A percentile compares a stretch with the other conserved stretches of the same genome.
These are phyloP conservation scores for Petaurus breviceps DNA, from an alignment of 2,113 vertebrate species.

Conservation along the genomic window DNA sequence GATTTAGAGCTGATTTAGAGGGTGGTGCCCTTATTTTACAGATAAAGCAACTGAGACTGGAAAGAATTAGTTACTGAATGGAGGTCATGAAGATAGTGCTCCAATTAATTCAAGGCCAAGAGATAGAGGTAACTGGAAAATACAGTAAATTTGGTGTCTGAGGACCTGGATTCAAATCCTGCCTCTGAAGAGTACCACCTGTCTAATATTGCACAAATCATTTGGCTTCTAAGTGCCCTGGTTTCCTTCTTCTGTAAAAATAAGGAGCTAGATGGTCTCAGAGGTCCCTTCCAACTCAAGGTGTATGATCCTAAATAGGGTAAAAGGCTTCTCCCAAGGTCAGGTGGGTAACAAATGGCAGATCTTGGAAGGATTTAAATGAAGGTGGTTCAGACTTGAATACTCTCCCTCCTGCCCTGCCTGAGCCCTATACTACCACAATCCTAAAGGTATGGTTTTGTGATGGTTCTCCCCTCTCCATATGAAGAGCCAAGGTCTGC, in stretches of 20 bases:
- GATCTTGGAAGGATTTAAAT: background rate
- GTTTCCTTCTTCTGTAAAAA: conserved; percentile 12
- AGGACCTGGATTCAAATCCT: background rate
- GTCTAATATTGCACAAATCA: background rate
- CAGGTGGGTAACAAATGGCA: background rate
- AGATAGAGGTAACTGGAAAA: background rate
- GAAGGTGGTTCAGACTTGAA: background rate
- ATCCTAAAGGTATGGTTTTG: background rate
- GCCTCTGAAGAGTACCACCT: background rate
- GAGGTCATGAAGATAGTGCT: background rate
- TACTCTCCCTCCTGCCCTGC: background rate
- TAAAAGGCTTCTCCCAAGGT: background rate
- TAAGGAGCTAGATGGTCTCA: background rate
- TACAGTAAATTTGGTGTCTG: background rate
- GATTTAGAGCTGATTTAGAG: background rate
- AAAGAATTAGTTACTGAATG: background rate
- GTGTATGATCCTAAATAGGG: background rate
- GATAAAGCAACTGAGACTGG: background rate
- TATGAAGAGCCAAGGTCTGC: background rate
- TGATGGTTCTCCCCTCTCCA: background rate
- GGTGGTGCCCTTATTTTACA: background rate
- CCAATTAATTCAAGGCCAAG: background rate
- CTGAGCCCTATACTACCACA: background rate
- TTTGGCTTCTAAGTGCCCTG: background rate
- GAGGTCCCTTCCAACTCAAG: background rate